Percentiles rank a stretch among this genome's conserved stretches.
phyloP scores from a whole-genome alignment of 2,888 invertebrate genomes.

The Apeira syringaria region DNA sequence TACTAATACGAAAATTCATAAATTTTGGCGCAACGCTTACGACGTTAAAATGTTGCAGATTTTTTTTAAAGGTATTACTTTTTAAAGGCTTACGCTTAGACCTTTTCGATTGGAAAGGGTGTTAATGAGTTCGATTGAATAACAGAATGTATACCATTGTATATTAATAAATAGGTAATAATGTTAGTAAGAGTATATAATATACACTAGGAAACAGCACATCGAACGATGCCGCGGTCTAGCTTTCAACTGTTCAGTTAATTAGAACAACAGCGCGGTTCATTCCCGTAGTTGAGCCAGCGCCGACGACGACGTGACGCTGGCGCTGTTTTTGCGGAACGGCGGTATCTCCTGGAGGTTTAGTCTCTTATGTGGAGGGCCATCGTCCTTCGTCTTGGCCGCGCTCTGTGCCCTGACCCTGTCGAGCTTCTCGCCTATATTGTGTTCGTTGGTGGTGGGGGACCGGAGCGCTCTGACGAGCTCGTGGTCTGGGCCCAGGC shows the following conservation, averaged over 20 bases:
- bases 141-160: too few relatives aligned
- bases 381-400: conserved; percentile 77
- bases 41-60: too few relatives aligned
- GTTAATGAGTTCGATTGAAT: too few relatives aligned
- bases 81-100: too few relatives aligned
- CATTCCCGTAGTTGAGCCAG: conserved; percentile 45
- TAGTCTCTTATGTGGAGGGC: conserved; percentile 80
- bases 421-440: conserved; percentile 65
- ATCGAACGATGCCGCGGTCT: conserved; percentile 22
- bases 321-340: conserved; percentile 61
- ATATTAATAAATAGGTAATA: too few relatives aligned
- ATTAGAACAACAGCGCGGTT: conserved; percentile 1
- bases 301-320: conserved; percentile 58
- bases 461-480: conserved; percentile 76
- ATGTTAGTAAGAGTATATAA: conserved; percentile 39
- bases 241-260: conserved; percentile 15
- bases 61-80: too few relatives aligned
- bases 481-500: conserved; percentile 85
- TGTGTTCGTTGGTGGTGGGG: conserved; percentile 67
- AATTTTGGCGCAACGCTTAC: too few relatives aligned
- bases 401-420: conserved; percentile 65
- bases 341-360: conserved; percentile 83
- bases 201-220: conserved; percentile 58
- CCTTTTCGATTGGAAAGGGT: too few relatives aligned
- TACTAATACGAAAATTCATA: too few relatives aligned